phyloP scores from a whole-genome alignment of 2,888 invertebrate genomes.

The Rhopalosiphum nymphaeae region DNA sequence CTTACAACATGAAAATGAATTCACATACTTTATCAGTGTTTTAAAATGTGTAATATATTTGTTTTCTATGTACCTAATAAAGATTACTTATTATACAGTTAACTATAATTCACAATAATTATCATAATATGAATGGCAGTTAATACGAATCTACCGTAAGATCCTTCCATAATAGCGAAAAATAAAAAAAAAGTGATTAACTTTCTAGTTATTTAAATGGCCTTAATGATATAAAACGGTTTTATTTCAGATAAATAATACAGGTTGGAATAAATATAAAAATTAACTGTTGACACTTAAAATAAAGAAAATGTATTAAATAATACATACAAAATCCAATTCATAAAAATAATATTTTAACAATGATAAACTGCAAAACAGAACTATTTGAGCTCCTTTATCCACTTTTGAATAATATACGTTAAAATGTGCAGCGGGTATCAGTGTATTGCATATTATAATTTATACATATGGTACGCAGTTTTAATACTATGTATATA shows the following conservation, averaged over 20 bases:
- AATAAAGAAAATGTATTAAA: not conserved
- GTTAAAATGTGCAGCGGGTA: not conserved
- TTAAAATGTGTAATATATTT: not conserved
- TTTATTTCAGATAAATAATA: not conserved
- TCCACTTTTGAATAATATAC: not conserved
- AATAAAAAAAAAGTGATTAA: not conserved
- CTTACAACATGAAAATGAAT: not conserved
- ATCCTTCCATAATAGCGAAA: not conserved
- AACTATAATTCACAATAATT: not conserved
- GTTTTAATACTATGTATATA: not conserved
- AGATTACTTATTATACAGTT: not conserved
- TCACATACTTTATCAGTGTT: not conserved
- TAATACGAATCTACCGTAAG: not conserved
- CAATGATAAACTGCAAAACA: not conserved
- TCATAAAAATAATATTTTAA: not conserved
- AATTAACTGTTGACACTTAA: not conserved
- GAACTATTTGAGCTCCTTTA: not conserved
- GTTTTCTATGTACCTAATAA: not conserved
- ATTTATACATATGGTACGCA: not conserved
- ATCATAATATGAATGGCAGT: not conserved
- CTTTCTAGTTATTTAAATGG: not conserved
- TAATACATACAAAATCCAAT: not conserved
- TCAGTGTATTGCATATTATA: not conserved
- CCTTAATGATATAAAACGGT: not conserved
- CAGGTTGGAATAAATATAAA: not conserved